phyloP scores from a whole-genome alignment of 1,140 invertebrate species.

The Babylonia areolata region DNA sequence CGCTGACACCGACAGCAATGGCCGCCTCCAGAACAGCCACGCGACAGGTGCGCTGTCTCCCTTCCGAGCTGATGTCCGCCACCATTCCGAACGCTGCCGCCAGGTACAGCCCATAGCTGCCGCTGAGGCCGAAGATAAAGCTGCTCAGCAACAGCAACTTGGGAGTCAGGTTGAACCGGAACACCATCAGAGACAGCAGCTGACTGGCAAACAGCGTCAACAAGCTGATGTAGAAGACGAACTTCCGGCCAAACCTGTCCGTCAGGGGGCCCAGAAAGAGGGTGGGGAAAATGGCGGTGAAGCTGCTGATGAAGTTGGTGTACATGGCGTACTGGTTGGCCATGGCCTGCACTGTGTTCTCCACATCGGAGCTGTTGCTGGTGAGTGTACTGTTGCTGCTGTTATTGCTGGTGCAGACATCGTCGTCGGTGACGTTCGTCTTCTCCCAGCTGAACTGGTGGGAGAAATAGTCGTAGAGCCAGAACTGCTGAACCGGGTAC shows the following conservation, averaged over 20 bases:
- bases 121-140: constrained; percentile 19
- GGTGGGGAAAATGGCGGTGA: constrained; percentile 7
- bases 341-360: neutral
- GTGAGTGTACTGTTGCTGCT: neutral
- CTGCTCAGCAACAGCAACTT: neutral
- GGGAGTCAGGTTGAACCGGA: neutral
- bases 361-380: neutral
- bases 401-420: neutral
- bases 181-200: neutral
- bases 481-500: constrained; percentile 26
- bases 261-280: constrained; percentile 19
- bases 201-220: neutral
- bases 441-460: neutral
- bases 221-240: constrained; percentile 8
- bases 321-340: constrained; percentile 30
- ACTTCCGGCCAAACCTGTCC: constrained; percentile 23
- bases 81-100: constrained; percentile 21
- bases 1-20: neutral
- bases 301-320: constrained; percentile 18
- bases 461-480: constrained; percentile 24
- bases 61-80: constrained; percentile 6
- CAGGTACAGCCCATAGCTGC: constrained; percentile 24
- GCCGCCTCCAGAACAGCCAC: constrained; percentile 11
- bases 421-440: neutral
- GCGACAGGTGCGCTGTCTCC: constrained; percentile 9